Evolutionary conservation across 2,888 invertebrate genomes (phyloP).

Genomic region (Drosophila peninsularis): DNA sequence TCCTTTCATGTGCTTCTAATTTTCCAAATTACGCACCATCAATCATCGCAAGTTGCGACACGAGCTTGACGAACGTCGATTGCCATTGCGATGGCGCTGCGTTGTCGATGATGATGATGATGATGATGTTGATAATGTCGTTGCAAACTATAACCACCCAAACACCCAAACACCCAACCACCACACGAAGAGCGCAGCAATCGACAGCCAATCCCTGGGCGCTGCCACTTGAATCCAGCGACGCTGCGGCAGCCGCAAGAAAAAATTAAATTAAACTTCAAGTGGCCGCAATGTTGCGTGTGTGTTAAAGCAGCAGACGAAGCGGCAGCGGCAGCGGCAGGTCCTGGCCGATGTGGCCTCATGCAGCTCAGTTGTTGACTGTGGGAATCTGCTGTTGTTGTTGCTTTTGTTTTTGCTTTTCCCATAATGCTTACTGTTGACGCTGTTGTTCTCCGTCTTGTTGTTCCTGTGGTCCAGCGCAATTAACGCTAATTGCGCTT

Average conservation of each 20-base stretch:
- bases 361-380: conserved; percentile 40
- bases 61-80: conserved; percentile 75
- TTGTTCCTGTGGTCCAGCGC: conserved; percentile 45
- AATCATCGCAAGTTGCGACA: conserved; percentile 77
- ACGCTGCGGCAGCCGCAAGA: conserved; percentile 72
- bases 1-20: conserved; percentile 72
- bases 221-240: conserved; percentile 66
- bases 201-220: conserved; percentile 69
- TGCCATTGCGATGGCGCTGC: conserved; percentile 38
- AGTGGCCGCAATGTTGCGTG: conserved; percentile 75
- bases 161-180: conserved; percentile 20
- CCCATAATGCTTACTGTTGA: conserved; percentile 29
- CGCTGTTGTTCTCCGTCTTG: conserved; percentile 18
- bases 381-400: conserved; percentile 49
- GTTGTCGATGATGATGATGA: conserved; percentile 15
- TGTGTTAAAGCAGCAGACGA: conserved; percentile 19
- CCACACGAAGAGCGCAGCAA: conserved; percentile 41
- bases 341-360: conserved; percentile 29
- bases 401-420: conserved; percentile 8
- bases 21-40: conserved; percentile 83
- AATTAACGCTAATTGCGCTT: conserved; percentile 77
- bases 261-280: conserved; percentile 78
- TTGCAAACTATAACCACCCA: conserved; percentile 52
- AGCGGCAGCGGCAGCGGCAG: conserved; percentile 26
- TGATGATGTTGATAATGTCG: conserved; percentile 28